Percentiles rank a stretch among this genome's conserved stretches.
These are phyloP conservation scores for Oophaga pumilio DNA, from an alignment of 2,113 vertebrate species.

Conservation along the genomic window DNA sequence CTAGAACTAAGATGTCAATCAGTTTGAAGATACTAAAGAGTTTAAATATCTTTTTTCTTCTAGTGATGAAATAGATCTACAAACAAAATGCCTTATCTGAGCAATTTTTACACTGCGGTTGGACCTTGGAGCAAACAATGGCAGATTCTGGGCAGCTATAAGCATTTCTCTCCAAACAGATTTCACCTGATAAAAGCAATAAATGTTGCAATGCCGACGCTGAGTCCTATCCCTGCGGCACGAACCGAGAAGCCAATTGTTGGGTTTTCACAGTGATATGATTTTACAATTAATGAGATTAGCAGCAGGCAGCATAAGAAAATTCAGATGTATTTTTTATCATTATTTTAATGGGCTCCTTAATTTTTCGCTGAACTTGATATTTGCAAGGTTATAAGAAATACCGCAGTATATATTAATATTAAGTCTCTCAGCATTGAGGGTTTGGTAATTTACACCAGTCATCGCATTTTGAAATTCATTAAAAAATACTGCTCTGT, in stretches of 20 bases:
- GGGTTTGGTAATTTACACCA: background rate
- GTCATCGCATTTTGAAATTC: slow-evolving; percentile 1
- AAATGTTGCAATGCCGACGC: slow-evolving; percentile 25
- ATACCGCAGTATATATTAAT: slow-evolving; percentile 16
- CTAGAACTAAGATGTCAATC: background rate
- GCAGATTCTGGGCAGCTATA: slow-evolving; percentile 1
- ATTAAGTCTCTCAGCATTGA: background rate
- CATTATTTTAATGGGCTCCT: slow-evolving; percentile 17
- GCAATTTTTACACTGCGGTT: background rate
- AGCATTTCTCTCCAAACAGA: slow-evolving; percentile 29
- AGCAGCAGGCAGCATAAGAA: slow-evolving; percentile 36
- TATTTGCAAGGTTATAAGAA: slow-evolving; percentile 10
- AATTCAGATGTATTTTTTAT: slow-evolving; percentile 19
- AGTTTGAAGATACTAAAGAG: background rate
- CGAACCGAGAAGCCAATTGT: slow-evolving; percentile 25
- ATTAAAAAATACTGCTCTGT: background rate
- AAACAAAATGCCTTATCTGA: slow-evolving; percentile 8
- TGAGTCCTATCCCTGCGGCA: slow-evolving; percentile 20
- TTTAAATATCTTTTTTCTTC: background rate
- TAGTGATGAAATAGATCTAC: background rate
- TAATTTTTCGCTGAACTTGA: slow-evolving; percentile 32
- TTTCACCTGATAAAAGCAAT: slow-evolving; percentile 41
- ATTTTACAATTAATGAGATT: slow-evolving; percentile 48
- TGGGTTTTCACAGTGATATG: slow-evolving; percentile 29
- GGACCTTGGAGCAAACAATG: background rate